A percentile compares a stretch with the other conserved stretches of the same genome.
These are phyloP conservation scores for Myotis myotis DNA, from an alignment of 2,797 vertebrate genomes.

Conservation along the genomic window DNA sequence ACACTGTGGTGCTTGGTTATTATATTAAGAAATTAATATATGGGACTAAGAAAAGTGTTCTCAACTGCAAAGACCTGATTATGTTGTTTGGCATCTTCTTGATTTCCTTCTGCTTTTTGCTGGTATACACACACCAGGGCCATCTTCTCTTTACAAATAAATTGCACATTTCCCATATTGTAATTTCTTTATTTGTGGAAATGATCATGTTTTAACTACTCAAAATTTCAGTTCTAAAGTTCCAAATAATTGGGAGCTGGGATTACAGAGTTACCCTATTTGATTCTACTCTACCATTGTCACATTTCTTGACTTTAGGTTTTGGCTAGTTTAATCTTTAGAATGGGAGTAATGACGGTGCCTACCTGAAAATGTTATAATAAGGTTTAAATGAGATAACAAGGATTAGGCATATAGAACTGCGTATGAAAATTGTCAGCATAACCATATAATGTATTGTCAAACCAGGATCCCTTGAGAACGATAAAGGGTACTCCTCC, in stretches of 20 bases:
- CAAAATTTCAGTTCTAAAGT: neutral
- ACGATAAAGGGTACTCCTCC: neutral
- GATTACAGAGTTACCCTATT: neutral
- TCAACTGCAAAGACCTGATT: neutral
- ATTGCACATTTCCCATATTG: neutral
- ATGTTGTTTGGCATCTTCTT: neutral
- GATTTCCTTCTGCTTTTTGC: neutral
- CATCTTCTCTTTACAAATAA: neutral
- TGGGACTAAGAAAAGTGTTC: neutral
- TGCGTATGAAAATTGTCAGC: neutral
- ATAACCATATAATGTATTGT: neutral
- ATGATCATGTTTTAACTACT: neutral
- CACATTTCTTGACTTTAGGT: neutral
- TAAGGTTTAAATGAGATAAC: neutral
- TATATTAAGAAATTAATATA: neutral
- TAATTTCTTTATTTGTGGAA: neutral
- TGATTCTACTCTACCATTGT: neutral
- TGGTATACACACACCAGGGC: neutral
- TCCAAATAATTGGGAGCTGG: neutral
- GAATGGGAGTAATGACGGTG: neutral
- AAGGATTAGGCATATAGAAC: neutral
- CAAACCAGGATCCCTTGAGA: neutral
- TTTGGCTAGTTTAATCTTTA: neutral
- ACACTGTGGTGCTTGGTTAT: neutral
- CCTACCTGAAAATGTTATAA: neutral